Evolutionary conservation across 2,113 vertebrate species (phyloP), one percentile per base, ranked within the genome.

Genomic region (Melanerpes formicivorus): DNA sequence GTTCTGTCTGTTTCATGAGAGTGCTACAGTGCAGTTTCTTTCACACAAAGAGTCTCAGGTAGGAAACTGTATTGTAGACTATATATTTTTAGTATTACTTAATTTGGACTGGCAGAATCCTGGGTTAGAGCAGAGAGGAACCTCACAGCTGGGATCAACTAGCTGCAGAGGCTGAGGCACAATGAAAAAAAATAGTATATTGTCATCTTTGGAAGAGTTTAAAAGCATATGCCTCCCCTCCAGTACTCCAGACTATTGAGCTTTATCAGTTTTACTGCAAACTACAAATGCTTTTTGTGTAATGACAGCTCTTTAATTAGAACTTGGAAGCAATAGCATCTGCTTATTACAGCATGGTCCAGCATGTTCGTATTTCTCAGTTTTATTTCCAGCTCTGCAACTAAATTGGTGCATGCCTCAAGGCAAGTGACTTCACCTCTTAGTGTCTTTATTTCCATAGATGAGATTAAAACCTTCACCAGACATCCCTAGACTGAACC

Each of bases 231-330:
- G 60, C 30, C 48, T 84, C 63, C 79, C 52, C 37, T 80, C 72
- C 67, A 77, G 9, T 74, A 80, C 75, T 89, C 67, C 85, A 83
- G 76, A 80, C 54, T 86, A 91, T 44, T 78, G 73, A 93, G 69
- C 80, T 93, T 96, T 95, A 94, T 95, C 93, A 90, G 76, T 90
- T 95, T 83, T 64, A 72, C 60, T 84, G 82, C 92, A 90, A 87
- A 91, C 69, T 85, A 88, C 72, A 93, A 91, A 87, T 90, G 79
- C 58, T 86, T 95, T 95, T 69, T 75, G 65, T 87, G 65, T 74
- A 95, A 92, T 83, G 88, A 91, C 93, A 91, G 69, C 63, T 95
- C 84, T 93, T 95, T 95, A 96, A 93, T 94, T 93, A 94, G 93
- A 93, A 90, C 65, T 93, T 96, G 91, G 84, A 96, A 93, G 87